Evolutionary conservation across 2,113 vertebrate genomes (phyloP).

Genomic region (Pleuronectes platessa): DNA sequence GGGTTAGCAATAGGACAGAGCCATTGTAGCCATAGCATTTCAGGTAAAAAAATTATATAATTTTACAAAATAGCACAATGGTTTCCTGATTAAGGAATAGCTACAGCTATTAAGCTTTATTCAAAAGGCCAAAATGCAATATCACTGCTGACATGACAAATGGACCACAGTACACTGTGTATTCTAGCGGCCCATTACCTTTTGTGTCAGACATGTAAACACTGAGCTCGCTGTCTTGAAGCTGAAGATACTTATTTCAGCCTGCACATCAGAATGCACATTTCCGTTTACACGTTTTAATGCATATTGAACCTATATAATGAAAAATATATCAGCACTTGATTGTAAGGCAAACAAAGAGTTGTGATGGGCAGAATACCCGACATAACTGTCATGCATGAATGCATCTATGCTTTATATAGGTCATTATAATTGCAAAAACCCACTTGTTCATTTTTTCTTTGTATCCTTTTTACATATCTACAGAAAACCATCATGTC

Average conservation of each 20-base stretch:
- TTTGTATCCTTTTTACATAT: constrained; percentile 35
- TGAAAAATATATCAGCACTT: background rate
- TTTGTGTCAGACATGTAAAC: constrained; percentile 47
- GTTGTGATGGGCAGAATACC: background rate
- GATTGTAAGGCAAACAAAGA: constrained; percentile 23
- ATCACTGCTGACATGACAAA: constrained; percentile 9
- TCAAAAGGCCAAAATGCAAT: background rate
- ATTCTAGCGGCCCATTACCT: constrained; percentile 3
- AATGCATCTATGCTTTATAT: constrained; percentile 13
- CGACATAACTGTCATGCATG: constrained; percentile 15
- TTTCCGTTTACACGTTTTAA: background rate
- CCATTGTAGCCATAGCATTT: background rate
- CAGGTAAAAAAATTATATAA: background rate
- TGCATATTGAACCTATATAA: background rate
- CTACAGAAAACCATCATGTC: background rate
- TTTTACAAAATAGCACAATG: background rate
- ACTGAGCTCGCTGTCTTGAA: constrained; percentile 12
- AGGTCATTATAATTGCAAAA: constrained; percentile 28
- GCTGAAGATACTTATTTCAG: constrained; percentile 7
- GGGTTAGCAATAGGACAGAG: background rate
- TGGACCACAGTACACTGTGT: background rate
- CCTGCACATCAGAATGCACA: constrained; percentile 9
- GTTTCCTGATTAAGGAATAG: background rate
- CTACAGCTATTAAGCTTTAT: background rate
- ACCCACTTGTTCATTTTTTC: background rate